Percentiles rank a stretch among this genome's conserved stretches.
Conservation (phyloP, 2,888 invertebrate genomes). For the Eucera pruinosa region DNA sequence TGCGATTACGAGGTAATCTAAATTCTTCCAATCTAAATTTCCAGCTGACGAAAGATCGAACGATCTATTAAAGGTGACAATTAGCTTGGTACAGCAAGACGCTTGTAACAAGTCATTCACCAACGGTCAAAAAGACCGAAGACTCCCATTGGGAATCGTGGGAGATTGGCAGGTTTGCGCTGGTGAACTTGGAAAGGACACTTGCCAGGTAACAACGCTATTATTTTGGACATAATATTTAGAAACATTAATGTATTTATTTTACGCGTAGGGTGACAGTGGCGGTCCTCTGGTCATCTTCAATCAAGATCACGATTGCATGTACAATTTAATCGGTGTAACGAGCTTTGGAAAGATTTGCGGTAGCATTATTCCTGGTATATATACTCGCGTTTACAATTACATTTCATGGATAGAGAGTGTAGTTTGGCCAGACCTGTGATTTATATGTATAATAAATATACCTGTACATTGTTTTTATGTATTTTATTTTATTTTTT, state of each 20-base stretch:
- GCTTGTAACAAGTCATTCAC: slow-evolving; percentile 81
- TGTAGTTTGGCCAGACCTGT: slow-evolving; percentile 85
- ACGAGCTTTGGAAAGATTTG: slow-evolving; percentile 85
- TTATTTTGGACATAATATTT: neutral
- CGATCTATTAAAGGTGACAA: slow-evolving; percentile 85
- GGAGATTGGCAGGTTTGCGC: slow-evolving; percentile 86
- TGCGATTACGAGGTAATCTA: too few relatives aligned
- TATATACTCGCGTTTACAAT: slow-evolving; percentile 86
- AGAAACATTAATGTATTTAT: too few relatives aligned
- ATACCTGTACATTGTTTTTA: neutral
- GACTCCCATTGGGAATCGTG: slow-evolving; percentile 83
- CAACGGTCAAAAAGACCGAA: slow-evolving; percentile 74
- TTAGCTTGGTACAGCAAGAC: slow-evolving; percentile 80
- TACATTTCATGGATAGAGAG: slow-evolving; percentile 87
- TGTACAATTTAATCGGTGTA: slow-evolving; percentile 85
- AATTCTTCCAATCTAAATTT: too few relatives aligned
- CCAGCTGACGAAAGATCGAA: slow-evolving; percentile 78
- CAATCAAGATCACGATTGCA: slow-evolving; percentile 83
- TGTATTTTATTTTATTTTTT: neutral
- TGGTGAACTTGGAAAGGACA: slow-evolving; percentile 85
- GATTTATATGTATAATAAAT: slow-evolving; percentile 23
- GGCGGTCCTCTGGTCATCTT: slow-evolving; percentile 87
- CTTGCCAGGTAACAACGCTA: slow-evolving; percentile 84
- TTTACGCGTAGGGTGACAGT: slow-evolving; percentile 86
- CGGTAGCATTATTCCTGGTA: slow-evolving; percentile 84